Base-by-base conservation (phyloP, 2,113 vertebrate species). In the Aptenodytes forsteri region DNA sequence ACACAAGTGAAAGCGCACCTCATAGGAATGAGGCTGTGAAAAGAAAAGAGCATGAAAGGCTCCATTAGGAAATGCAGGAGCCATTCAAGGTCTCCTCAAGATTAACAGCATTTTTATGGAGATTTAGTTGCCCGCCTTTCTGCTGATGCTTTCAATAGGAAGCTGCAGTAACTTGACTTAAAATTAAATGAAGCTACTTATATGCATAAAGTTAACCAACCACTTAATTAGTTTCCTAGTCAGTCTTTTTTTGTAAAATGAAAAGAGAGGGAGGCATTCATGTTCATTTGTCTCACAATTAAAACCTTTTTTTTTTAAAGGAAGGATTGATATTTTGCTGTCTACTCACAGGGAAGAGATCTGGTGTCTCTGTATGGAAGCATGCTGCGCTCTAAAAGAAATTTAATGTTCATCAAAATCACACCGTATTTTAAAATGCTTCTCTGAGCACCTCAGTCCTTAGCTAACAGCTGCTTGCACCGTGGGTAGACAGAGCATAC, bases 171-270 rank as follows among this genome's bases (percentile, higher is more conserved):
- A 61, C 49, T 29, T 81, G 80, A 62, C 69, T 77, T 88, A 58
- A 70, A 93, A 88, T 88, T 27, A 85, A 92, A 86, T 61, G 75
- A 73, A 82, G 55, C 87, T 91, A 46, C 83, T 95, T 78, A 49
- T 12, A 78, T 20, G 50, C 76, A 93, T 65, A 75, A 91, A 95
- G 76, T 83, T 91, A 95, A 89, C 79, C 84, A 89, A 78, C 46
- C 77, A 73, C 88, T 93, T 79, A 86, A 95, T 93, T 91, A 89
- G 50, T 26, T 95, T 65, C 59, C 90, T 61, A 87, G 61, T 75
- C 81, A 87, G 71, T 36, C 65, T 82, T 50, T 79, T 65, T 55
- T 30, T 81, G 54, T 52, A 40, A 78, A 58, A 42, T 58, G 27
- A 38, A 82, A 36, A 36, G 65, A 67, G 46, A n/a, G 49, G 85